phyloP scores from a whole-genome alignment of 2,797 vertebrate species.

The Eulemur rubriventer region DNA sequence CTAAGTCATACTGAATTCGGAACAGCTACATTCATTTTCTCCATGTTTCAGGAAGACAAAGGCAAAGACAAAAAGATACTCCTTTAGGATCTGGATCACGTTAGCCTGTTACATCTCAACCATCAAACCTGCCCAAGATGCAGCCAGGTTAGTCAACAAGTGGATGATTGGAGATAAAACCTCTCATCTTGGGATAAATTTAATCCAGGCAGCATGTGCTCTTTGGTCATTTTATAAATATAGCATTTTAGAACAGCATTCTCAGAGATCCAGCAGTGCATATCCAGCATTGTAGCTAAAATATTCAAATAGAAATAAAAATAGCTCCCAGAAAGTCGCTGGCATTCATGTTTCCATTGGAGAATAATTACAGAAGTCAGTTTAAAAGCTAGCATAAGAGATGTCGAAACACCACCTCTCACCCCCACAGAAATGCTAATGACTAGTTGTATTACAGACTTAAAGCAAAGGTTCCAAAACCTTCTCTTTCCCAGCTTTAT shows the following conservation, averaged over 20 bases:
- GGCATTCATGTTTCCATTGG: slow-evolving; percentile 49
- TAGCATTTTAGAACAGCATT: slow-evolving; percentile 50
- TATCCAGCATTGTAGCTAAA: slow-evolving; percentile 60
- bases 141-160: slow-evolving; percentile 26
- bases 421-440: slow-evolving; percentile 56
- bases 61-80: neutral
- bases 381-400: slow-evolving; percentile 47
- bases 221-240: slow-evolving; percentile 72
- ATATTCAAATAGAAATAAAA: slow-evolving; percentile 70
- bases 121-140: slow-evolving; percentile 45
- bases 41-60: neutral
- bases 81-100: neutral
- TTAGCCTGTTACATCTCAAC: neutral
- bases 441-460: neutral
- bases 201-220: slow-evolving; percentile 46
- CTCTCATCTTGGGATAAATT: slow-evolving; percentile 55
- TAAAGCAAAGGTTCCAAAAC: slow-evolving; percentile 53
- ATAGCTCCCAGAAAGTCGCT: slow-evolving; percentile 57
- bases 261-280: slow-evolving; percentile 40
- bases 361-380: slow-evolving; percentile 62
- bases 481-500: neutral
- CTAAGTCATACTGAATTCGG: neutral
- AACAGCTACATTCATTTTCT: neutral
- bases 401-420: slow-evolving; percentile 34
- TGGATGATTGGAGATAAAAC: slow-evolving; percentile 61